Conservation (phyloP, 2,113 vertebrate species). For the Zosterops pallidus region DNA sequence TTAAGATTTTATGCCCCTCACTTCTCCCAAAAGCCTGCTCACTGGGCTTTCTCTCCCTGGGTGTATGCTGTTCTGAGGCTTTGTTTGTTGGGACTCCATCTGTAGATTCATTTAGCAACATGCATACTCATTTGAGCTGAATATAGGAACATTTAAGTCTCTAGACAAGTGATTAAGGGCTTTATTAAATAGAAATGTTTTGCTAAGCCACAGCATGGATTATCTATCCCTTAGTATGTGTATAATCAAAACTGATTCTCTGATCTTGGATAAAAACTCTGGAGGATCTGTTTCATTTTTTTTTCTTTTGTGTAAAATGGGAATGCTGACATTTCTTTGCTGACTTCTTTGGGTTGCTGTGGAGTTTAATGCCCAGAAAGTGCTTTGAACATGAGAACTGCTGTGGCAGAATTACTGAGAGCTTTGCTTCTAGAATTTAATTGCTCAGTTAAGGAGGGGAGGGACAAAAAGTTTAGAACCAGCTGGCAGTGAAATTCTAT, state of each 20-base stretch:
- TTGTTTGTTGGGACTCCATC: background rate
- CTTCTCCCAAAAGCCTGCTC: background rate
- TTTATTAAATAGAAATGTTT: slow-evolving; percentile 43
- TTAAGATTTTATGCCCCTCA: background rate
- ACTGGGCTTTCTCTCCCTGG: background rate
- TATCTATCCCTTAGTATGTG: background rate
- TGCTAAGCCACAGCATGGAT: background rate
- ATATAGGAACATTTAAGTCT: background rate
- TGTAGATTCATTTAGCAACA: background rate
- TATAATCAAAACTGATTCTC: slow-evolving; percentile 36
- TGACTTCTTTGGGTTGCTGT: slow-evolving; percentile 11
- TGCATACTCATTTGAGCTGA: background rate
- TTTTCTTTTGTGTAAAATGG: slow-evolving; percentile 21
- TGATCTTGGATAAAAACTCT: slow-evolving; percentile 28
- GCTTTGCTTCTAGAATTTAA: slow-evolving; percentile 20
- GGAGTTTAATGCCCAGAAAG: slow-evolving; percentile 5
- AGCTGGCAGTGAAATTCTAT: slow-evolving; percentile 22
- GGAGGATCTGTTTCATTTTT: slow-evolving; percentile 5
- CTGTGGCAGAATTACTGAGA: slow-evolving; percentile 23
- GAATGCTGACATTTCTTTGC: slow-evolving; percentile 26
- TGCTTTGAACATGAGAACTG: slow-evolving; percentile 26
- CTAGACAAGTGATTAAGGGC: slow-evolving; percentile 29
- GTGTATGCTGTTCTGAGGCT: background rate
- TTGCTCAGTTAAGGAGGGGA: background rate
- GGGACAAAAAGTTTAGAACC: background rate